Base-by-base conservation (phyloP, 2,888 invertebrate species). In the Limenitis arthemis region DNA sequence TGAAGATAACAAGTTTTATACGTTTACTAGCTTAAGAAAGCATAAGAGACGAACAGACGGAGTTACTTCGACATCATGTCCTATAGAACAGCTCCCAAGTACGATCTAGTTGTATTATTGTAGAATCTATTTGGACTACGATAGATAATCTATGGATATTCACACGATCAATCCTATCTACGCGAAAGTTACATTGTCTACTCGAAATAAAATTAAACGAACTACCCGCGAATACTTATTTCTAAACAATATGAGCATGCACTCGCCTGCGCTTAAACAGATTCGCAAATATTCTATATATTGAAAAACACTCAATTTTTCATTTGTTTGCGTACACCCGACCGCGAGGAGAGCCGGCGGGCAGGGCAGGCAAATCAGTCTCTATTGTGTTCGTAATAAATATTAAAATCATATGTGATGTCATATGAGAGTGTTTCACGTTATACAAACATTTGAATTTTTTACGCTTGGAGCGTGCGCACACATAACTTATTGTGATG, bases 391-490 rank as follows among this genome's bases (percentile, higher is more conserved):
- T 5, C 5, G 5, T 3, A 4, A n/a, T 36, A 44, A 40, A 40
- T 20, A 28, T 40, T 11, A 40, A 36, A 34, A 30, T 51, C 31
- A 31, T 3, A n/a, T 36, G 3, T 11, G 6, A 5, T 8, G 11
- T 4, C 2, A 6, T 32, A 2, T 20, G 6, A 29, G 4, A 20
- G 40, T 40, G 44, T 51, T 41, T 44, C 34, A 31, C 33, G 32
- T 46, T 39, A 44, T 51, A 20, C 30, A 12, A 41, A 40, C 36
- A 51, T 51, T 46, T 46, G 46, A 51, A 43, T 47, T 52, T 40
- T 54, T 51, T 52, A 49, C 49, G 38, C 49, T 49, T 49, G 36
- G 47, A 49, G 50, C 44, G 56, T 48, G 50, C 32, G 47, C 36
- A 43, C 44, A 52, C 51, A 54, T 54, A 56, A 55, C 54, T 51